Conservation (phyloP, 2,797 vertebrate species). For the Pseudochirops cupreus region DNA sequence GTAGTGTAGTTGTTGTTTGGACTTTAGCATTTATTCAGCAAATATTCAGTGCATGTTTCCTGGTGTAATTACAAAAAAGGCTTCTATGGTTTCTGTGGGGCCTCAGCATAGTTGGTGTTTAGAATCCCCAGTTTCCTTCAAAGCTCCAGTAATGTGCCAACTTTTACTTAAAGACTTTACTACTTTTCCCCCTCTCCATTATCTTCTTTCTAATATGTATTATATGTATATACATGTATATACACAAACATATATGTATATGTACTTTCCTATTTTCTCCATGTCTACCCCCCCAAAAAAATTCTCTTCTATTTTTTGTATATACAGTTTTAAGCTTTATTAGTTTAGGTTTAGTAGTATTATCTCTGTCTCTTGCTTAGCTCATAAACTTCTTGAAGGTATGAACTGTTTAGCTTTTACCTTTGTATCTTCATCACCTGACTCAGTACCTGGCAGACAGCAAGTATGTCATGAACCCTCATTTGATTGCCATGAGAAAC, state of each 20-base stretch:
- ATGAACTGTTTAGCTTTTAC: not conserved
- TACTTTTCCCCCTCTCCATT: not conserved
- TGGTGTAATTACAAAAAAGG: not conserved
- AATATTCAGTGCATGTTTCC: not conserved
- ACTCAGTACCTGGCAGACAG: not conserved
- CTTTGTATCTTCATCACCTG: not conserved
- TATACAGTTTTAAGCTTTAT: not conserved
- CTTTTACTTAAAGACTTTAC: not conserved
- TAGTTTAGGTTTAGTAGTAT: not conserved
- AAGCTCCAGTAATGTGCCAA: not conserved
- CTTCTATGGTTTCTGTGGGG: not conserved
- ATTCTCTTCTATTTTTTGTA: not conserved
- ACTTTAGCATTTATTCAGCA: not conserved
- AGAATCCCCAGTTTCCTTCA: not conserved
- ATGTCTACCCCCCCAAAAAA: not conserved
- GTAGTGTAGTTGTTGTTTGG: not conserved
- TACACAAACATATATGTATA: too few relatives aligned
- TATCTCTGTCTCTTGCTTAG: not conserved
- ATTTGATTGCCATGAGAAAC: not conserved
- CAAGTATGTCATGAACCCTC: not conserved
- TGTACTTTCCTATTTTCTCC: not conserved
- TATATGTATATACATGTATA: too few relatives aligned
- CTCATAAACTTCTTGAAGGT: not conserved
- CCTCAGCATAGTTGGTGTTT: not conserved
- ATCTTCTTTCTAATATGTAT: not conserved